phyloP scores from a whole-genome alignment of 2,888 invertebrate genomes.

The Ernsta delagoae region DNA sequence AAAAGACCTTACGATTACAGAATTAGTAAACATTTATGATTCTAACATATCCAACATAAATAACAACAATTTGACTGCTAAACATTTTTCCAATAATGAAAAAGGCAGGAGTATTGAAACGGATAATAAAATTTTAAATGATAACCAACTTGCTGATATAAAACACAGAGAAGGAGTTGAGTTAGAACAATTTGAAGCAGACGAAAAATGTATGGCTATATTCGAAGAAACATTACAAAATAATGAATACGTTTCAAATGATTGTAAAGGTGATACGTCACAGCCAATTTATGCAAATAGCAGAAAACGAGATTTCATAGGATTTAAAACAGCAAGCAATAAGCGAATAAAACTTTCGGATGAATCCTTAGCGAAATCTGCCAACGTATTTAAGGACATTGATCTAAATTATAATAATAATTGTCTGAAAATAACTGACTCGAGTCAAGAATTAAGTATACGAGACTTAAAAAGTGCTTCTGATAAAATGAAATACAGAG shows the following conservation, averaged over 20 bases:
- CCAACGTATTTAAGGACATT: constrained; percentile 55
- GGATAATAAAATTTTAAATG: not conserved
- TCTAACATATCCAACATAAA: not conserved
- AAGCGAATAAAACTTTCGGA: constrained; percentile 49
- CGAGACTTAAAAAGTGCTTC: not conserved
- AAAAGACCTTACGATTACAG: constrained; percentile 51
- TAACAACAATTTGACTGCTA: constrained; percentile 9
- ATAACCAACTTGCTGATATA: not conserved
- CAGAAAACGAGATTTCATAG: constrained; percentile 43
- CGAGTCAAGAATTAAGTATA: not conserved
- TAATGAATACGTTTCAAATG: constrained; percentile 9
- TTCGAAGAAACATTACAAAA: constrained; percentile 17
- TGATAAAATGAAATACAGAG: constrained; percentile 14
- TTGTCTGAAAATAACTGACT: not conserved
- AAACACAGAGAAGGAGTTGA: not conserved
- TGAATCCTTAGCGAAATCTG: constrained; percentile 53
- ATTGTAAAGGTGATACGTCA: not conserved
- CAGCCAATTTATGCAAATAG: not conserved
- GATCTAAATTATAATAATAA: not conserved
- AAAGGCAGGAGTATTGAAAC: not conserved
- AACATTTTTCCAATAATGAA: not conserved
- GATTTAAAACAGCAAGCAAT: constrained; percentile 61
- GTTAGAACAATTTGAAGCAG: not conserved
- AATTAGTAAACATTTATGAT: constrained; percentile 56
- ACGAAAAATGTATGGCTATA: not conserved